phyloP scores from a whole-genome alignment of 1,140 invertebrate genomes.

The Olivierus martensii region DNA sequence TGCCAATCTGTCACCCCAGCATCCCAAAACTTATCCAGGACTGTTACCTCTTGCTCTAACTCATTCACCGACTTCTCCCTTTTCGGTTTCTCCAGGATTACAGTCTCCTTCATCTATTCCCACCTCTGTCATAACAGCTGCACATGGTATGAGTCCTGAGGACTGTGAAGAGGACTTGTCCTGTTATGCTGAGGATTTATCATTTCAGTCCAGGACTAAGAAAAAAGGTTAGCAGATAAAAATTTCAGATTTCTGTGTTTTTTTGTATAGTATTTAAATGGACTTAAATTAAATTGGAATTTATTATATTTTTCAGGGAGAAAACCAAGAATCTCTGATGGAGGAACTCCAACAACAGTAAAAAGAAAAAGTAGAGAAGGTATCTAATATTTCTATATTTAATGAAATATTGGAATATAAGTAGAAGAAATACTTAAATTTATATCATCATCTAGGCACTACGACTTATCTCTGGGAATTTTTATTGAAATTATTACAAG shows the following conservation, averaged over 20 bases:
- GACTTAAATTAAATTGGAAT: no score
- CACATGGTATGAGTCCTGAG: slow-evolving; percentile 38
- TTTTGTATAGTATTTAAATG: no score
- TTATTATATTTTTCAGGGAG: no score
- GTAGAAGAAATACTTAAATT: slow-evolving; percentile 3
- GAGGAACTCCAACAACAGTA: slow-evolving; percentile 35
- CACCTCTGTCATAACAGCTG: slow-evolving; percentile 54
- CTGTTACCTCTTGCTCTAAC: no score
- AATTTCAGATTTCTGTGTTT: neutral
- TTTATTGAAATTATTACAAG: slow-evolving; percentile 88
- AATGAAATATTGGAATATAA: neutral
- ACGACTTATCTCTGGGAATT: slow-evolving; percentile 99
- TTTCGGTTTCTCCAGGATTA: no score
- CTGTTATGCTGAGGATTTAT: slow-evolving; percentile 60
- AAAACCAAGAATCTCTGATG: slow-evolving; percentile 31
- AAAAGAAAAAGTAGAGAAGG: slow-evolving; percentile 86
- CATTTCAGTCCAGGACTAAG: slow-evolving; percentile 53
- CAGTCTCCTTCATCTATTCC: slow-evolving; percentile 28
- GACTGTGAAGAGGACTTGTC: slow-evolving; percentile 57
- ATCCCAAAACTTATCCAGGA: no score
- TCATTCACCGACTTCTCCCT: no score
- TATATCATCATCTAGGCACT: slow-evolving; percentile 43
- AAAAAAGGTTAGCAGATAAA: slow-evolving; percentile 45
- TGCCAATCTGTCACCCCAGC: no score
- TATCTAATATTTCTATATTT: slow-evolving; percentile 19